These are phyloP conservation scores for Adoxophyes honmai DNA, from an alignment of 1,140 invertebrate species.

Conservation along the genomic window DNA sequence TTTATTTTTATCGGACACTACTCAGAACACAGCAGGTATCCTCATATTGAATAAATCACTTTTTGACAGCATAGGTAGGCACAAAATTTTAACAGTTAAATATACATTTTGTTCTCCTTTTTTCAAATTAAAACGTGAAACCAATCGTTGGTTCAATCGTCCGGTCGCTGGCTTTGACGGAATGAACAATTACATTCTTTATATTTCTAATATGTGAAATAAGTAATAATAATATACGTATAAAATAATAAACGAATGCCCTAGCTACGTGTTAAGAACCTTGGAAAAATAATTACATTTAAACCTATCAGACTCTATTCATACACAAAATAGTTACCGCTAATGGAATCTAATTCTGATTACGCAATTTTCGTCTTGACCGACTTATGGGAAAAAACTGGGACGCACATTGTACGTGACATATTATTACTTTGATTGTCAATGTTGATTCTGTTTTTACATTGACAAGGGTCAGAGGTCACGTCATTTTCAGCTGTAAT, in stretches of 20 bases:
- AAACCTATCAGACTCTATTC: conserved; percentile 27
- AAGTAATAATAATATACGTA: too few relatives aligned
- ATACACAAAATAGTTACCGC: conserved; percentile 41
- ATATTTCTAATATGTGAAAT: too few relatives aligned
- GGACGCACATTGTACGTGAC: conserved; percentile 43
- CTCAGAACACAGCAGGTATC: too few relatives aligned
- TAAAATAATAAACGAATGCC: conserved; percentile 1
- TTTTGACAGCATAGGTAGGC: too few relatives aligned
- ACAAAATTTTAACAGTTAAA: too few relatives aligned
- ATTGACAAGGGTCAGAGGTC: conserved; percentile 1
- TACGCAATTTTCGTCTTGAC: conserved; percentile 65
- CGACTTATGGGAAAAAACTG: conserved; percentile 57
- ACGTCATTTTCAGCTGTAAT: conserved; percentile 11
- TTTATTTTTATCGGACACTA: too few relatives aligned
- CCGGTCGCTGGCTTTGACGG: too few relatives aligned
- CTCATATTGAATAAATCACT: too few relatives aligned
- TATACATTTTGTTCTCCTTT: too few relatives aligned
- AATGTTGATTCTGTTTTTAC: background rate
- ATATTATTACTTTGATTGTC: conserved; percentile 20
- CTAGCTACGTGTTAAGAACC: conserved; percentile 36
- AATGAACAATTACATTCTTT: too few relatives aligned
- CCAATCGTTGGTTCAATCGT: too few relatives aligned
- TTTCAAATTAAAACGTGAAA: too few relatives aligned
- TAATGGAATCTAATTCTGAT: conserved; percentile 48
- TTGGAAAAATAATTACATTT: conserved; percentile 43